These are phyloP conservation scores for Brachionus rotundiformis DNA, from an alignment of 1,140 invertebrate species.

Conservation along the genomic window DNA sequence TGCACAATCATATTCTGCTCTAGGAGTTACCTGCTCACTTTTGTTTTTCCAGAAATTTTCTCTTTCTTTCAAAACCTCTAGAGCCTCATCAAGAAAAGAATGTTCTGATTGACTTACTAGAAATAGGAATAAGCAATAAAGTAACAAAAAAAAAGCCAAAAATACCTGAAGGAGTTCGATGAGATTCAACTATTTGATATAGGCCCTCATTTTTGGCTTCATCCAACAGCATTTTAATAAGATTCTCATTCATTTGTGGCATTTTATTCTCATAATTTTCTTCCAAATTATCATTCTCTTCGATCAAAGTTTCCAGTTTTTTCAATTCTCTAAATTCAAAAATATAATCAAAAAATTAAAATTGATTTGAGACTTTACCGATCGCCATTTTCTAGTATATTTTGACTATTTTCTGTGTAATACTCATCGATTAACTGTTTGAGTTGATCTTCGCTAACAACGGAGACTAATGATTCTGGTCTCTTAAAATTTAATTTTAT, in stretches of 20 bases:
- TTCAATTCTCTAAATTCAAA: background rate
- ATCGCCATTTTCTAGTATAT: background rate
- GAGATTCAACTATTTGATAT: conserved; percentile 34
- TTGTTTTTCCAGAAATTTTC: background rate
- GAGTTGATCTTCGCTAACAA: conserved; percentile 9
- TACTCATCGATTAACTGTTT: conserved; percentile 34
- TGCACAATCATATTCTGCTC: background rate
- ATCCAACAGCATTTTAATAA: conserved; percentile 38
- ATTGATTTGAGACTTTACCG: background rate
- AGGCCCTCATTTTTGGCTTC: conserved; percentile 38
- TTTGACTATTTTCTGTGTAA: conserved; percentile 23
- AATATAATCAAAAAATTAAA: background rate
- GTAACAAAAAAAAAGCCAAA: background rate
- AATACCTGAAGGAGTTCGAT: conserved; percentile 2
- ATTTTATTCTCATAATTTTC: background rate
- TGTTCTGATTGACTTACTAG: background rate
- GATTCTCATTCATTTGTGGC: conserved; percentile 21
- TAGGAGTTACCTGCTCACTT: background rate
- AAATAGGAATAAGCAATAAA: background rate
- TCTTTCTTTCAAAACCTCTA: conserved; percentile 8
- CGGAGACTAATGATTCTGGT: background rate
- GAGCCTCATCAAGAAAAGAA: conserved; percentile 35
- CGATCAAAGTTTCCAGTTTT: conserved; percentile 7
- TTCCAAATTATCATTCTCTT: background rate
- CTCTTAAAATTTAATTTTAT: background rate